These are phyloP conservation scores for Idris sp. DNA, from an alignment of 1,140 invertebrate genomes.

Conservation along the genomic window DNA sequence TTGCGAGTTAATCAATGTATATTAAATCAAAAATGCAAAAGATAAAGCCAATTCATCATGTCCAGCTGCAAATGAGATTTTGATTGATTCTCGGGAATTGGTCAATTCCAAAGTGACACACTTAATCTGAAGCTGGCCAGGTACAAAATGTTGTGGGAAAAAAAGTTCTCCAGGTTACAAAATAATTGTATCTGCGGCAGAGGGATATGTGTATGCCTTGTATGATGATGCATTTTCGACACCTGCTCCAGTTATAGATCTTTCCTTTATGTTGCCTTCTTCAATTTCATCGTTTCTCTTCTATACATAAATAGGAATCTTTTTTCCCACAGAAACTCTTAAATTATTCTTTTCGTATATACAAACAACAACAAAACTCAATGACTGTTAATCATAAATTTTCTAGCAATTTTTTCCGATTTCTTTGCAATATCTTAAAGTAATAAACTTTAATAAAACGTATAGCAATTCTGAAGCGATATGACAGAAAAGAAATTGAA, in stretches of 20 bases:
- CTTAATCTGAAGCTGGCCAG: constrained; percentile 40
- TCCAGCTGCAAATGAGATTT: constrained; percentile 40
- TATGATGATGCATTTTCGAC: constrained; percentile 53
- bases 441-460: no score
- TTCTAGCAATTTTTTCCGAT: no score
- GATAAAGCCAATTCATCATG: constrained; percentile 16
- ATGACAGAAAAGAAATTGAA: no score
- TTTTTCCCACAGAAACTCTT: constrained; percentile 10
- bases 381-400: no score
- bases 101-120: constrained; percentile 49
- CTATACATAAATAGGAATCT: constrained; percentile 12
- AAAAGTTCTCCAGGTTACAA: constrained; percentile 36
- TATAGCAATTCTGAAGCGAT: no score
- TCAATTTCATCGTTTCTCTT: constrained; percentile 16
- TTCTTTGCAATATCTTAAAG: no score
- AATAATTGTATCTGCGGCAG: constrained; percentile 42
- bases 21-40: no score
- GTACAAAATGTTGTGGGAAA: constrained; percentile 51
- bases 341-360: constrained; percentile 16
- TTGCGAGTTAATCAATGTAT: no score
- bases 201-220: no score
- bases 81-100: constrained; percentile 40
- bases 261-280: constrained; percentile 23
- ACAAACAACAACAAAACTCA: no score
- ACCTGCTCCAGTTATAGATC: constrained; percentile 50